Evolutionary conservation across 2,113 vertebrate genomes (phyloP), one percentile per base, ranked within the genome.

Genomic region (Lepisosteus osseus): DNA sequence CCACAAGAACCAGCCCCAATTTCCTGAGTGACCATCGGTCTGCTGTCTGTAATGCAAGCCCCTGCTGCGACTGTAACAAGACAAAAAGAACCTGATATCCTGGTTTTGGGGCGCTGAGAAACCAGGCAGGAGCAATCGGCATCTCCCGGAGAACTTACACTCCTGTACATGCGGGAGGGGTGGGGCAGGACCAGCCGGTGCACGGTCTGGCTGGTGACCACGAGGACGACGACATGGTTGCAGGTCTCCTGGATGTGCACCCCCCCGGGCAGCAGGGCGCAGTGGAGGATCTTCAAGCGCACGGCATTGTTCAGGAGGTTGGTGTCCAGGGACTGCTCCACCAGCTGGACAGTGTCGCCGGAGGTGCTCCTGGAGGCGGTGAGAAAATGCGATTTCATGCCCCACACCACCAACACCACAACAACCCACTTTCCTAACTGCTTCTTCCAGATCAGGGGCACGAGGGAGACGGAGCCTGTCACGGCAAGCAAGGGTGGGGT

Each of bases 181-280:
- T 99, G 97, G 0, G 95, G 93, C 75, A 98, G 86, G 75, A 94
- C 81, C 80, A 99, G 75, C 2, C 96, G 88, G 74, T 99, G 96
- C 54, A 96, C 92, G 0, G 93, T 96, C 74, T 94, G 95, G 81
- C 85, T 93, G 70, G 96, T 98, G 75, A 89, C 44, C 61, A 98
- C 83, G 65, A 99, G 88, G 73, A 97, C 65, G 55, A 95, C 70
- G 54, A 99, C 77, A 51, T 94, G 93, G 85, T 85, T 92, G 74
- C 94, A 90, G 0, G 93, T 93, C 82, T 98, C 97, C 9, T 92
- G 94, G 73, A 97, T 74, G 73, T 84, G 84, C n/a, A 99, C 89
- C 0, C 97, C 95, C 0, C 93, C 92, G 0, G 96, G 96, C 7
- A 98, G 84, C 1, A 97, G 56, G 0, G 78, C 85, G 66, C 95